phyloP scores from a whole-genome alignment of 2,888 invertebrate species.

The Aromia moschata region DNA sequence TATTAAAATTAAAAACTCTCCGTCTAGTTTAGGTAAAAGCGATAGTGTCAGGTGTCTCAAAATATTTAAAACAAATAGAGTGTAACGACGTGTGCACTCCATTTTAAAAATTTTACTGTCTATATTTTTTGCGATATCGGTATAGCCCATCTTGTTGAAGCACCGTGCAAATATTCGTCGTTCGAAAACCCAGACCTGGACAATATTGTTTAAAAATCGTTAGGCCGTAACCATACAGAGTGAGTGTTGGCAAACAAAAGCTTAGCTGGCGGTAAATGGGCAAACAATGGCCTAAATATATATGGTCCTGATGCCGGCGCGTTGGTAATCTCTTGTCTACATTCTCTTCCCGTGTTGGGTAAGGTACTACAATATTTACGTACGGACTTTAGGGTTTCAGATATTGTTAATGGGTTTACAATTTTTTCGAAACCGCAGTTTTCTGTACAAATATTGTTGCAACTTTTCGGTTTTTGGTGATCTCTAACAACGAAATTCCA shows the following conservation, averaged over 20 bases:
- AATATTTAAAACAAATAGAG: too few relatives aligned
- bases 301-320: conserved; percentile 56
- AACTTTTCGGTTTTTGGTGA: too few relatives aligned
- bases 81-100: too few relatives aligned
- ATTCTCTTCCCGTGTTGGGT: conserved; percentile 56
- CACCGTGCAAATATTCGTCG: too few relatives aligned
- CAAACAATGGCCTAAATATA: conserved; percentile 58
- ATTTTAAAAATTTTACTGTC: too few relatives aligned
- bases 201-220: conserved; percentile 28
- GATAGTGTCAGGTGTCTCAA: too few relatives aligned
- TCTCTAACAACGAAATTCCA: too few relatives aligned
- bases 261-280: conserved; percentile 63
- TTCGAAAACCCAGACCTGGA: conserved; percentile 21
- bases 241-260: conserved; percentile 60
- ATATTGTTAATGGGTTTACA: conserved; percentile 22
- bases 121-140: too few relatives aligned
- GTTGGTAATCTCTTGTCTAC: conserved; percentile 61
- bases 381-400: conserved; percentile 45
- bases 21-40: too few relatives aligned
- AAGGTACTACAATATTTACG: conserved; percentile 61
- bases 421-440: neutral
- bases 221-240: conserved; percentile 50
- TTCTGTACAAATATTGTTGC: too few relatives aligned
- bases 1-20: too few relatives aligned
- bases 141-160: too few relatives aligned